Evolutionary conservation across 2,888 invertebrate species (phyloP).

Genomic region (Stenotaenia linearis): DNA sequence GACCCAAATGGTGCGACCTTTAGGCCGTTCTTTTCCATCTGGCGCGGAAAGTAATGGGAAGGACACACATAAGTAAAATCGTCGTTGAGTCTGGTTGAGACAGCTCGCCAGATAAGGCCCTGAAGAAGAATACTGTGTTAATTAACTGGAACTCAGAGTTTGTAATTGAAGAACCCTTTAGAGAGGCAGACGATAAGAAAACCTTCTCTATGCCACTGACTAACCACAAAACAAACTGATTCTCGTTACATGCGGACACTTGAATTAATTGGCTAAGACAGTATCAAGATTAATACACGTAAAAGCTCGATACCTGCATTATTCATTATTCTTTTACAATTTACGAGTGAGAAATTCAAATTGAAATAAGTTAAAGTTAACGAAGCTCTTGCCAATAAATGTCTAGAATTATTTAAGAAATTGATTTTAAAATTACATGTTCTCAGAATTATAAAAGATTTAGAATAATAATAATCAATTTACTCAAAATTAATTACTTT

Average conservation of each 20-base stretch:
- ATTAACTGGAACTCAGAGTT: constrained; percentile 20
- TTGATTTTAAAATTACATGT: no score
- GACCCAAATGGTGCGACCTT: not conserved
- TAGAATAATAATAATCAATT: no score
- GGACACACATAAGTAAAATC: constrained; percentile 20
- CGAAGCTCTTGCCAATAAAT: no score
- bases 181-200: constrained; percentile 21
- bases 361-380: no score
- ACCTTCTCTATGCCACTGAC: constrained; percentile 2
- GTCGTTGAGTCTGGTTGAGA: not conserved
- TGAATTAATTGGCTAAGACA: not conserved
- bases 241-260: constrained; percentile 7
- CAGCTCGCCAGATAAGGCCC: constrained; percentile 20
- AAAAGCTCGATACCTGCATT: not conserved
- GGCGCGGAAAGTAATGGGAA: constrained; percentile 16
- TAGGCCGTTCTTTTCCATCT: not conserved
- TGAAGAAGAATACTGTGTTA: constrained; percentile 20
- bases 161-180: constrained; percentile 26
- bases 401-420: no score
- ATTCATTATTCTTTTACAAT: not conserved
- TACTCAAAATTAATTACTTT: no score
- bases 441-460: no score
- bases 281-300: not conserved
- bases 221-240: constrained; percentile 14
- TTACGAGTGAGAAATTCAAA: no score